phyloP scores from a whole-genome alignment of 2,888 invertebrate genomes.

The Lithophane semibrunnea region DNA sequence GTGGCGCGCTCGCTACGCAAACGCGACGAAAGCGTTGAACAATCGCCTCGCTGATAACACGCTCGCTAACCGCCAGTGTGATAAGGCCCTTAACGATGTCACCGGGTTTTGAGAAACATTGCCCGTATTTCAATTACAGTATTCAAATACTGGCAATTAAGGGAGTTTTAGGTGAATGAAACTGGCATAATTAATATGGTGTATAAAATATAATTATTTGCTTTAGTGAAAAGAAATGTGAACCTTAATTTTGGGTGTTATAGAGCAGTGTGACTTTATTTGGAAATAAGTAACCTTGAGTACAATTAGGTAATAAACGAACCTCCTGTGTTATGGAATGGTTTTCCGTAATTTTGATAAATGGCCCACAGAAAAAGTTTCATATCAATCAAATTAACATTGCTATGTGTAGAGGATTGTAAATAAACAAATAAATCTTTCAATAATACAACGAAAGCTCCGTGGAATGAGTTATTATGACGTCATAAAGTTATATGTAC shows the following conservation, averaged over 20 bases:
- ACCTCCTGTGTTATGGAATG: background rate
- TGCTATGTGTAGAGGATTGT: background rate
- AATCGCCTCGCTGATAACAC: too few relatives aligned
- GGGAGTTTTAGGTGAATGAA: background rate
- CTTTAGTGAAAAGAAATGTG: background rate
- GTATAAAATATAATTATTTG: background rate
- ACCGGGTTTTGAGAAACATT: background rate
- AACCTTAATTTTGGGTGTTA: background rate
- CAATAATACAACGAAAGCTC: background rate
- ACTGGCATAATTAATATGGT: background rate
- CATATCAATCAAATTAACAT: background rate
- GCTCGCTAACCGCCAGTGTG: background rate
- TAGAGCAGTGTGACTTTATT: background rate
- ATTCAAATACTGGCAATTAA: too few relatives aligned
- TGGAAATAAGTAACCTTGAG: background rate
- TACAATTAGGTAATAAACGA: background rate
- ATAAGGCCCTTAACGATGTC: background rate
- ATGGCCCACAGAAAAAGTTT: background rate
- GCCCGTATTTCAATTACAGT: too few relatives aligned
- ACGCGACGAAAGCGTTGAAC: too few relatives aligned
- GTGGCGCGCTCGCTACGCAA: too few relatives aligned
- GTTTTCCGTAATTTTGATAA: background rate
- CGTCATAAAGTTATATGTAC: too few relatives aligned
- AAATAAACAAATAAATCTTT: conserved; percentile 3
- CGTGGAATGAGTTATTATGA: background rate